Base-by-base conservation (phyloP, 2,797 vertebrate genomes). In the Falco cherrug region DNA sequence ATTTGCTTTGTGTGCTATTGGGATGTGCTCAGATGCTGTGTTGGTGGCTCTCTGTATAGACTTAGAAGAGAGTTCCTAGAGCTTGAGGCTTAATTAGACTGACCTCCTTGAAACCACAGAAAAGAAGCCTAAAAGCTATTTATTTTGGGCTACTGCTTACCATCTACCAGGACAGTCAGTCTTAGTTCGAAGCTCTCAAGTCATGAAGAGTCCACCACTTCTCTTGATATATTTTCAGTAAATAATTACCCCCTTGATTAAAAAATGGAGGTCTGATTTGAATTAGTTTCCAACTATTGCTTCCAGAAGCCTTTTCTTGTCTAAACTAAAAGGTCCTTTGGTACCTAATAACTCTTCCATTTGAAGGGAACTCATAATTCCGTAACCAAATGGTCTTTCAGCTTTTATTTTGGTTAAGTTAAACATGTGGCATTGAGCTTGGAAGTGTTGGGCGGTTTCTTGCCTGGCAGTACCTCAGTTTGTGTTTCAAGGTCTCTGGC, bases 261-360 rank as follows among this genome's bases (percentile, higher is more conserved):
- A 67, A 82, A 77, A 53, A 33, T 2, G 10, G 21, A 60, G 8
- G 16, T 67, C 80, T 45, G 35, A 41, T 21, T 65, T 50, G 41
- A 84, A 28, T 78, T 59, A 14, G 5, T 78, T 80, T 68, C 60
- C 35, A 56, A 37, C 10, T 54, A 0, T 35, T 71, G 3, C 24
- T 89, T 56, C 71, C 28, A 73, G 74, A 83, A 47, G 28, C 14
- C 54, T 83, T 10, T 69, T 56, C 17, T n/a, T 68, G 31, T 24
- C 31, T 39, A 14, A 79, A 45, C 43, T 33, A n/a, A 65, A 84
- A n/a, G 33, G 17, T 43, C 41, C 14, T 83, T 43, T 59, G 77
- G 20, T n/a, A 22, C 6, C 28, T 1, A 3, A 0, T 51, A 48
- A 8, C 22, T 48, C 45, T 51, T 74, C 26, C 50, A 3, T 8